Evolutionary conservation across 2,797 vertebrate species (phyloP).

Genomic region (Paratrypauchen microcephalus): DNA sequence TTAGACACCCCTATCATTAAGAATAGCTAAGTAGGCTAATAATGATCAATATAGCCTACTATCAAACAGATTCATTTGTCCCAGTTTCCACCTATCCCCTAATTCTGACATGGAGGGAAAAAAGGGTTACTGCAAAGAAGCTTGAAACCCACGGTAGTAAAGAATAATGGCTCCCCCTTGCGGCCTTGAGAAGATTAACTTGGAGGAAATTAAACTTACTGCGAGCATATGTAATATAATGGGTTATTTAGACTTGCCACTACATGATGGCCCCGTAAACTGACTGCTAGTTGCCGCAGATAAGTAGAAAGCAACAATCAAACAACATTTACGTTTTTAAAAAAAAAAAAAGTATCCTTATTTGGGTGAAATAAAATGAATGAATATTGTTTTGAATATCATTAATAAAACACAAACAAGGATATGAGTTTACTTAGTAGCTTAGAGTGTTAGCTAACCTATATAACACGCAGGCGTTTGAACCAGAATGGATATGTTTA

Average conservation of each 20-base stretch:
- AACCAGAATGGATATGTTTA: too few species aligned
- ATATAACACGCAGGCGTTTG: neutral
- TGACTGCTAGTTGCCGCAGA: neutral
- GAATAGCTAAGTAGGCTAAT: too few species aligned
- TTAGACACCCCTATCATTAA: too few species aligned
- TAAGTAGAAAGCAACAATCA: neutral
- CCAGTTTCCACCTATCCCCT: too few species aligned
- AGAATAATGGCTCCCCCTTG: slow-evolving; percentile 57
- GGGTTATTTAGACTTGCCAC: neutral
- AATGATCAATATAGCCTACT: too few species aligned
- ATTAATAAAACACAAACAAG: neutral
- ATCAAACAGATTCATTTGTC: too few species aligned
- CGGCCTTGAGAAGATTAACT: slow-evolving; percentile 11
- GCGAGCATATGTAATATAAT: neutral
- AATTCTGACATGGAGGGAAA: too few species aligned
- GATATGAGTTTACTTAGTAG: neutral
- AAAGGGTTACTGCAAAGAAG: neutral
- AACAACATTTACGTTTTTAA: neutral
- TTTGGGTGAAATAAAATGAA: neutral
- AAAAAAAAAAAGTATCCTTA: neutral
- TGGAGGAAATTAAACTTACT: neutral
- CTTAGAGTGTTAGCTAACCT: neutral
- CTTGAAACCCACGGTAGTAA: neutral
- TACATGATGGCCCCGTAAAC: neutral
- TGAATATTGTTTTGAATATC: neutral